Conservation (phyloP, 2,113 vertebrate species). For the Ornithorhynchus anatinus region DNA sequence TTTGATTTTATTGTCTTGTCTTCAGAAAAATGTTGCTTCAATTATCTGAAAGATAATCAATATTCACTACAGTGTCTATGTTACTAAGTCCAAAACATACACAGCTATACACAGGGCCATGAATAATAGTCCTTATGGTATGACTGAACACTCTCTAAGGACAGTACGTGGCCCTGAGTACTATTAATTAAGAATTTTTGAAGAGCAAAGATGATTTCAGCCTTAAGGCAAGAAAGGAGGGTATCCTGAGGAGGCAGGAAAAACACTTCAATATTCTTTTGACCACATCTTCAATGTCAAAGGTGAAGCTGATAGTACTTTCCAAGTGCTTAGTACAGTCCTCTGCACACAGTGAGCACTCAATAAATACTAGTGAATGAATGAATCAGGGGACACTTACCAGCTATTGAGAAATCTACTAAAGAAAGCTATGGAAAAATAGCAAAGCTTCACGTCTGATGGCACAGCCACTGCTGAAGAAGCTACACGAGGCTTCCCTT, state of each 20-base stretch:
- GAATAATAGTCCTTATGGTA: slow-evolving; percentile 4
- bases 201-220: neutral
- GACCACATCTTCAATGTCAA: too few species aligned
- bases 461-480: too few species aligned
- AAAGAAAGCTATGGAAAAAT: too few species aligned
- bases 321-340: too few species aligned
- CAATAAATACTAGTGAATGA: too few species aligned
- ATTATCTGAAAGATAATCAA: neutral
- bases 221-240: neutral
- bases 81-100: neutral
- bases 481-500: too few species aligned
- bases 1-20: neutral
- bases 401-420: too few species aligned
- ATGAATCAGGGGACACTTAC: too few species aligned
- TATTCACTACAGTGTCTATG: neutral
- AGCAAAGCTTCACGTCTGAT: too few species aligned
- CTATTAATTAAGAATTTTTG: neutral
- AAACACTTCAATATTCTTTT: neutral
- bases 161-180: neutral
- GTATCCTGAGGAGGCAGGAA: slow-evolving; percentile 1
- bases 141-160: neutral
- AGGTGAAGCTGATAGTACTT: too few species aligned
- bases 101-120: neutral
- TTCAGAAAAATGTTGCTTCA: slow-evolving; percentile 7
- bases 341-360: too few species aligned